phyloP scores from a whole-genome alignment of 2,888 invertebrate genomes.

The Cryptocephalus moraei region DNA sequence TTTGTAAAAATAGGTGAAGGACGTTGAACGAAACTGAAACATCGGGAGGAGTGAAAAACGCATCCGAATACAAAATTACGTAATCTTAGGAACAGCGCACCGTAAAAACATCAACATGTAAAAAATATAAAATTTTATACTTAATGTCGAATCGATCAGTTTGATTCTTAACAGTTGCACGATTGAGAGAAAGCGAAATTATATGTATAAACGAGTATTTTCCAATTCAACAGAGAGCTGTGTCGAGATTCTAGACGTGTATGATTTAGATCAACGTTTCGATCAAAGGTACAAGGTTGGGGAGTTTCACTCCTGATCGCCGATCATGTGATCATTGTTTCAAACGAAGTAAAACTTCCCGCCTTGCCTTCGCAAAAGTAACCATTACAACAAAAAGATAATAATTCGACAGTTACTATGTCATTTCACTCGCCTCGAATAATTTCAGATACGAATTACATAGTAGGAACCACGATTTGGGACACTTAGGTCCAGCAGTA shows the following conservation, averaged over 20 bases:
- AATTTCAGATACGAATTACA: conserved; percentile 38
- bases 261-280: no score
- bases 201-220: no score
- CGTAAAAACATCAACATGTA: no score
- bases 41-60: background rate
- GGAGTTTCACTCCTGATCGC: no score
- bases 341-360: conserved; percentile 9
- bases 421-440: conserved; percentile 21
- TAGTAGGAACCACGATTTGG: conserved; percentile 37
- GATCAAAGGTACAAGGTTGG: no score
- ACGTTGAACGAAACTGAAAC: background rate
- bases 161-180: no score
- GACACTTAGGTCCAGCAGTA: conserved; percentile 29
- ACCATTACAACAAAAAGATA: conserved; percentile 2
- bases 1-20: conserved; percentile 16
- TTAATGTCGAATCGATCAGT: no score
- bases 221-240: no score
- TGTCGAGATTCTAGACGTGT: no score
- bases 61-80: background rate
- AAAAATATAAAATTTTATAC: no score
- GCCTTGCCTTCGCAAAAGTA: conserved; percentile 12
- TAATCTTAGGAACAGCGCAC: conserved; percentile 5
- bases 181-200: no score
- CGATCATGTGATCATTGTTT: background rate
- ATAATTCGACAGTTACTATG: conserved; percentile 12